These are phyloP conservation scores for Engraulis encrasicolus DNA, from an alignment of 2,113 vertebrate species.

Conservation along the genomic window DNA sequence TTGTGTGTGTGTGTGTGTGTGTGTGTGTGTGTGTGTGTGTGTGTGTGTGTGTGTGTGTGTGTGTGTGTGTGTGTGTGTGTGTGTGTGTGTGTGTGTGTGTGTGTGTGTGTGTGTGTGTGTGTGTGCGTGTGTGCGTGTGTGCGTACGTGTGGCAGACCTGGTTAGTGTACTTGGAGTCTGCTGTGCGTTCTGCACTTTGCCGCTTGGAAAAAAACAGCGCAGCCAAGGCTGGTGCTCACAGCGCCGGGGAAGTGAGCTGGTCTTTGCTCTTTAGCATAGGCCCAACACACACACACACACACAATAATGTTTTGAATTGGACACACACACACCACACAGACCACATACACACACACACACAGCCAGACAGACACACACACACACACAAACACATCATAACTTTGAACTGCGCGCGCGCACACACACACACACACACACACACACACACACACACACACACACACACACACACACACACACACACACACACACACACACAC, in stretches of 20 bases:
- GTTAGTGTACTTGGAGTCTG: conserved; percentile 60
- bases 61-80: conserved; percentile 38
- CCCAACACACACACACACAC: too few relatives aligned
- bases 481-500: neutral
- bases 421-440: neutral
- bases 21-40: conserved; percentile 45
- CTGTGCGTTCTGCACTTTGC: conserved; percentile 62
- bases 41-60: conserved; percentile 48
- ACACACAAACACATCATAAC: neutral
- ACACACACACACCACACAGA: too few relatives aligned
- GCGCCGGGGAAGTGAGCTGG: neutral
- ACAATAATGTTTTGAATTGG: too few relatives aligned
- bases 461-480: neutral
- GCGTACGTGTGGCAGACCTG: too few relatives aligned
- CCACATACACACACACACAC: neutral
- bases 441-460: neutral
- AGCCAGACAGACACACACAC: neutral
- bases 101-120: conserved; percentile 47
- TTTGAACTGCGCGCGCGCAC: too few relatives aligned
- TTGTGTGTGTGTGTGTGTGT: conserved; percentile 48
- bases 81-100: conserved; percentile 39
- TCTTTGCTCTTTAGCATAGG: neutral
- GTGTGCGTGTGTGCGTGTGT: too few relatives aligned
- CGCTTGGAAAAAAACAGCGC: conserved; percentile 64
- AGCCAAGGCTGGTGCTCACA: conserved; percentile 6